Conservation (phyloP, 2,797 vertebrate genomes). For the Rhynchotus rufescens region DNA sequence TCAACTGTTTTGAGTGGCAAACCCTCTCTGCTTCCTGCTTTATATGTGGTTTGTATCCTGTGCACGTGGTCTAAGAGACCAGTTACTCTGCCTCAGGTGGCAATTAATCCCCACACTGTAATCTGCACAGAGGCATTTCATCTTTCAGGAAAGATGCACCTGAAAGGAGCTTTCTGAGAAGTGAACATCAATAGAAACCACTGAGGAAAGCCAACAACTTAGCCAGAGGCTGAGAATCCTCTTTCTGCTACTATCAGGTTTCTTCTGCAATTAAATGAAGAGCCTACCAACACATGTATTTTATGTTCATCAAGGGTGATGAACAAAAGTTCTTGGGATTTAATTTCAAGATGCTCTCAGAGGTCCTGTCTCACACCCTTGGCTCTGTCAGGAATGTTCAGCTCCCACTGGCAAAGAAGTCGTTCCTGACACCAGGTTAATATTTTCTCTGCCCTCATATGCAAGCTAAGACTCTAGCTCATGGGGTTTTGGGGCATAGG, state of each 20-base stretch:
- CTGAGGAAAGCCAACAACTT: conserved; percentile 48
- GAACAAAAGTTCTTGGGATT: conserved; percentile 8
- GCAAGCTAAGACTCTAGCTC: not conserved
- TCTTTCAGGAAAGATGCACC: conserved; percentile 66
- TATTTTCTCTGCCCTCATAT: not conserved
- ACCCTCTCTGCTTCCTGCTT: conserved; percentile 27
- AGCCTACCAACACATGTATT: conserved; percentile 30
- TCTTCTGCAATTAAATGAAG: conserved; percentile 43
- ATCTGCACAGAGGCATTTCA: conserved; percentile 66
- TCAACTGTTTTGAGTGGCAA: conserved; percentile 23
- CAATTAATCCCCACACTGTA: conserved; percentile 55
- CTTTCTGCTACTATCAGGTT: conserved; percentile 55
- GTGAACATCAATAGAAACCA: conserved; percentile 11
- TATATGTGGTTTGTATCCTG: conserved; percentile 15
- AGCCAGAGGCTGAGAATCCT: conserved; percentile 59
- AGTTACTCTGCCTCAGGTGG: conserved; percentile 53
- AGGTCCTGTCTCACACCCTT: not conserved
- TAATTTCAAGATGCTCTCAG: conserved; percentile 7
- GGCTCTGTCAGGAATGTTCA: not conserved
- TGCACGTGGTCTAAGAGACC: conserved; percentile 26
- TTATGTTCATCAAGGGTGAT: conserved; percentile 15
- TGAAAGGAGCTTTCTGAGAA: conserved; percentile 64
- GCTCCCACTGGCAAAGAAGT: rapidly evolving
- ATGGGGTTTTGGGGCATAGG: not conserved
- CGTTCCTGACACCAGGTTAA: not conserved